phyloP scores from a whole-genome alignment of 2,888 invertebrate genomes.

The Caradrina kadenii region DNA sequence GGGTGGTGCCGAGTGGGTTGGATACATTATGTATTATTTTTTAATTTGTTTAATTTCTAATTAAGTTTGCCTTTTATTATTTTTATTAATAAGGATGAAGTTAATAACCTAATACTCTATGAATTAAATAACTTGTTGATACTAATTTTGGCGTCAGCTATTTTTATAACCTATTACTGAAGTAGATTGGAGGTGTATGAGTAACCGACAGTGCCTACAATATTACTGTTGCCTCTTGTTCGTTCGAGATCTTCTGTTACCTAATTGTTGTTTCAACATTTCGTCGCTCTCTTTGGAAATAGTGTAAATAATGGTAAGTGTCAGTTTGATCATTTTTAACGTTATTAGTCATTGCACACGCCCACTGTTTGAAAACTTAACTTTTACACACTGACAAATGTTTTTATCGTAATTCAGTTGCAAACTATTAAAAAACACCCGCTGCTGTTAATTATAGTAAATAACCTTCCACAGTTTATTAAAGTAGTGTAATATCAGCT shows the following conservation, averaged over 20 bases:
- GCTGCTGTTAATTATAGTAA: slow-evolving; percentile 9
- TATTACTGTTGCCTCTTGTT: slow-evolving; percentile 65
- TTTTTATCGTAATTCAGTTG: slow-evolving; percentile 28
- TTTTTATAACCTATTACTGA: slow-evolving; percentile 85
- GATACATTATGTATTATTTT: slow-evolving; percentile 69
- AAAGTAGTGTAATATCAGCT: slow-evolving; percentile 9
- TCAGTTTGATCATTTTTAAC: slow-evolving; percentile 55
- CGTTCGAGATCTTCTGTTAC: slow-evolving; percentile 51
- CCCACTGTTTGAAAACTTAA: slow-evolving; percentile 61
- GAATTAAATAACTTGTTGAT: slow-evolving; percentile 51
- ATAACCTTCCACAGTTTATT: slow-evolving; percentile 9
- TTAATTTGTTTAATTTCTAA: slow-evolving; percentile 66
- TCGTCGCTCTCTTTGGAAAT: slow-evolving; percentile 59
- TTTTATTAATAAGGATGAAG: slow-evolving; percentile 57
- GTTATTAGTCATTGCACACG: slow-evolving; percentile 64
- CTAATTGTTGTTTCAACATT: slow-evolving; percentile 54
- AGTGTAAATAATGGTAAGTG: slow-evolving; percentile 66
- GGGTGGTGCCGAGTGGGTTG: slow-evolving; percentile 73
- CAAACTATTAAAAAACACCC: slow-evolving; percentile 8
- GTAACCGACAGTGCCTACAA: slow-evolving; percentile 78
- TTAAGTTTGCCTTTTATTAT: slow-evolving; percentile 60
- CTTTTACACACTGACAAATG: slow-evolving; percentile 18
- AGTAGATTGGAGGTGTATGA: slow-evolving; percentile 76
- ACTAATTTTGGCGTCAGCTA: slow-evolving; percentile 70
- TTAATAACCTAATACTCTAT: slow-evolving; percentile 49